Evolutionary conservation across 2,888 invertebrate genomes (phyloP), one percentile per base, ranked within the genome.

Genomic region (Tetragonisca angustula): DNA sequence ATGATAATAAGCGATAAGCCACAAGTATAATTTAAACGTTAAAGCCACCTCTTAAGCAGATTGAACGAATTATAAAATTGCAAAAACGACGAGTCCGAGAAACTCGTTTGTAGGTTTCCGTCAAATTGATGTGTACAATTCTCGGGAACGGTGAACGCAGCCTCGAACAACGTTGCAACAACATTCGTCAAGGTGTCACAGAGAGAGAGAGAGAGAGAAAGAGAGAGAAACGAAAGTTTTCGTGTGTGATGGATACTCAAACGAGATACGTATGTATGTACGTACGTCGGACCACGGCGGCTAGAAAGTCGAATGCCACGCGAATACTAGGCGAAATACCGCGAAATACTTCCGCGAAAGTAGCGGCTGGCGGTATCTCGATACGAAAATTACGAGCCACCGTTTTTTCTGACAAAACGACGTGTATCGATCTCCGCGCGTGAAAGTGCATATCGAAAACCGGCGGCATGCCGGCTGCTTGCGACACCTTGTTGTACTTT

Each of bases 281-380:
- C 27, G 2, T 86, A 85, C 85, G 85, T 87, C 83, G 80, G 61
- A 59, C 54, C 56, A 49, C 79, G 73, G 71, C 88, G 43, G 43
- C 43, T 92, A 93, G 93, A 93, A 93, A 93, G 92, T 93, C 89
- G 88, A 90, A 93, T 92, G 86, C 88, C 91, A 78, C 81, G 90
- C 91, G 43, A 43, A 91, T 91, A 89, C 88, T 89, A 82, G 73
- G 72, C 69, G 86, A 86, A 89, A 90, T 88, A 83, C 90, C 79
- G 68, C 70, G 87, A 87, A 90, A 90, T 89, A 84, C 91, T 93
- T 93, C 92, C 93, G 92, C 88, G 92, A 92, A 92, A 92, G 92
- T 92, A n/a, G 92, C 92, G 86, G 84, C 85, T 76, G 72, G 76
- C 52, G 24, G 70, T 76, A 27, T 52, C 62, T 67, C 24, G 72